Evolutionary conservation across 2,888 invertebrate genomes (phyloP).

Genomic region (Dolichopus griseipennis): DNA sequence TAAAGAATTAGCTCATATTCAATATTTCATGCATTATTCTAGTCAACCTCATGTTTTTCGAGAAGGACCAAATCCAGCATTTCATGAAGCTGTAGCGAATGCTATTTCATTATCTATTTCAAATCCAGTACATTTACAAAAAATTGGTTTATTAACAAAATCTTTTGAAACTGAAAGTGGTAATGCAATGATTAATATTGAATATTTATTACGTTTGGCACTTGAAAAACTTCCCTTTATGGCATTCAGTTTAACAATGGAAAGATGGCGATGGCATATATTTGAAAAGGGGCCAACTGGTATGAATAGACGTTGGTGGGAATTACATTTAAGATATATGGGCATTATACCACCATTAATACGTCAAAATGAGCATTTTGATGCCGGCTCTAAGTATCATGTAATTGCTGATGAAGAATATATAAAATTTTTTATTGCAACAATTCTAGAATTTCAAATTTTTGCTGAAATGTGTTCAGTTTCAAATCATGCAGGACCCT

Average conservation of each 20-base stretch:
- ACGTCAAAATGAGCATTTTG: conserved; percentile 66
- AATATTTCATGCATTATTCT: conserved; percentile 71
- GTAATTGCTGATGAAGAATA: conserved; percentile 64
- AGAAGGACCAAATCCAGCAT: conserved; percentile 76
- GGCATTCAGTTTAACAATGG: conserved; percentile 71
- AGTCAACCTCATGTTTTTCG: conserved; percentile 67
- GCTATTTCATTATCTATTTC: conserved; percentile 67
- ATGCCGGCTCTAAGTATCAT: conserved; percentile 76
- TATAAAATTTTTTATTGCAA: conserved; percentile 71
- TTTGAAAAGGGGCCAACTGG: conserved; percentile 63
- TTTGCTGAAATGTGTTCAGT: conserved; percentile 67
- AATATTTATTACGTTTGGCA: conserved; percentile 61
- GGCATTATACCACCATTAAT: conserved; percentile 64
- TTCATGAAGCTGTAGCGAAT: conserved; percentile 79
- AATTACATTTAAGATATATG: conserved; percentile 59
- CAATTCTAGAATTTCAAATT: conserved; percentile 77
- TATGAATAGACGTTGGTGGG: conserved; percentile 71
- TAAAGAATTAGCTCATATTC: conserved; percentile 75
- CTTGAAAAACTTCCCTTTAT: conserved; percentile 68
- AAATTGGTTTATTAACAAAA: conserved; percentile 59
- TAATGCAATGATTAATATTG: conserved; percentile 32
- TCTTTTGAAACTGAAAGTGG: conserved; percentile 41
- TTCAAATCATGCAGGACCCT: conserved; percentile 60
- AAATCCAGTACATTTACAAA: conserved; percentile 65
- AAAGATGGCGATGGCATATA: conserved; percentile 75